phyloP scores from a whole-genome alignment of 1,140 invertebrate genomes.

The Drosophila nikananu region DNA sequence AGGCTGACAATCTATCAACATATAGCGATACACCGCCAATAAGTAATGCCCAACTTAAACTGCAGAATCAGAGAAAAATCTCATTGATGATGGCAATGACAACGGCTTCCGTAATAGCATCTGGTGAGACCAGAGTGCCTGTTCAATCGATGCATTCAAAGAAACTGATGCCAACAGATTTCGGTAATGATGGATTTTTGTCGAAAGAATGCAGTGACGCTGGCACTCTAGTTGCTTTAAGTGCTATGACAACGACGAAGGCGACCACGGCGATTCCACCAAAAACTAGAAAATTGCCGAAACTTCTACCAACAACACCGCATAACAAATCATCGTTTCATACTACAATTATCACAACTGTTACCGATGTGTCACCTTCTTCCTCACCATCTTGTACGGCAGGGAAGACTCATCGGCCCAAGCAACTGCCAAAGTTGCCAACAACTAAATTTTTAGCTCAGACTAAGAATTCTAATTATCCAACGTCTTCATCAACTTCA shows the following conservation, averaged over 20 bases:
- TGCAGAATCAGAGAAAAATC: constrained; percentile 73
- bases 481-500: constrained; percentile 8
- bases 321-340: constrained; percentile 40
- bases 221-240: neutral
- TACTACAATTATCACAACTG: constrained; percentile 7
- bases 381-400: constrained; percentile 9
- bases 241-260: constrained; percentile 2
- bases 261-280: constrained; percentile 12
- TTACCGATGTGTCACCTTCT: constrained; percentile 11
- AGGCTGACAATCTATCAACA: constrained; percentile 65
- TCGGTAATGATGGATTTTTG: constrained; percentile 31
- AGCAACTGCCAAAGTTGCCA: constrained; percentile 73
- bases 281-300: constrained; percentile 82
- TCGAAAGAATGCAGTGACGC: constrained; percentile 17
- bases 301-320: constrained; percentile 67
- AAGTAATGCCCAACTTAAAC: constrained; percentile 61
- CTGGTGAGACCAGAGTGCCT: constrained; percentile 75
- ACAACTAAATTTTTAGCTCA: constrained; percentile 14
- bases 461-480: constrained; percentile 7
- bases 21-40: constrained; percentile 67
- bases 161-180: constrained; percentile 10
- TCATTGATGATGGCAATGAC: constrained; percentile 83
- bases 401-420: constrained; percentile 52
- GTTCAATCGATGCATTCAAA: constrained; percentile 44
- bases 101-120: constrained; percentile 82